Percentiles rank a stretch among this genome's conserved stretches.
These are phyloP conservation scores for Columba guinea DNA, from an alignment of 2,797 vertebrate species.

Conservation along the genomic window DNA sequence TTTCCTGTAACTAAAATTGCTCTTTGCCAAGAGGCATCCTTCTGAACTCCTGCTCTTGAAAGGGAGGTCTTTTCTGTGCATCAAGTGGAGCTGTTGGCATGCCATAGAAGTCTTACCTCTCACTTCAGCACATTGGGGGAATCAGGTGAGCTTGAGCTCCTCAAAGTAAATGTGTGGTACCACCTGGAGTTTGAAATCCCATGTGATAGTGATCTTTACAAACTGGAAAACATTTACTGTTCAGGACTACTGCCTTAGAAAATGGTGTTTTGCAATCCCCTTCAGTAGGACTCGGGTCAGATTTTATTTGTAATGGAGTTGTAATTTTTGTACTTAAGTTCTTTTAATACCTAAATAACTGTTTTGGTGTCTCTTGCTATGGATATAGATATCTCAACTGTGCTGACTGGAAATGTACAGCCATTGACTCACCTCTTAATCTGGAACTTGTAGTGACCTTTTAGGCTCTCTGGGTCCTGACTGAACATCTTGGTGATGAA, in stretches of 20 bases:
- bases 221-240: neutral
- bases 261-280: neutral
- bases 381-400: neutral
- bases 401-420: neutral
- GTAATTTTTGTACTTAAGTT: neutral
- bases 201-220: neutral
- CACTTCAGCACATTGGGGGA: neutral
- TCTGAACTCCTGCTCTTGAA: neutral
- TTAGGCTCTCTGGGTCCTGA: neutral
- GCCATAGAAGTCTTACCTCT: neutral
- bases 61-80: neutral
- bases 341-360: neutral
- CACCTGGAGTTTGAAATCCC: neutral
- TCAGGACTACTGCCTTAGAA: neutral
- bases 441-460: neutral
- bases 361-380: neutral
- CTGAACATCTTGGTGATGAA: neutral
- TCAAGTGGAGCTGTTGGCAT: neutral
- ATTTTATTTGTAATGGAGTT: neutral
- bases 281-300: neutral
- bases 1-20: neutral
- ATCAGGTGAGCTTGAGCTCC: neutral
- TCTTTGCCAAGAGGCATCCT: neutral
- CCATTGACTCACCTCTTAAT: neutral
- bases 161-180: neutral